Evolutionary conservation across 2,888 invertebrate species (phyloP), one percentile per base, ranked within the genome.

Genomic region (Parnassius glacialis): DNA sequence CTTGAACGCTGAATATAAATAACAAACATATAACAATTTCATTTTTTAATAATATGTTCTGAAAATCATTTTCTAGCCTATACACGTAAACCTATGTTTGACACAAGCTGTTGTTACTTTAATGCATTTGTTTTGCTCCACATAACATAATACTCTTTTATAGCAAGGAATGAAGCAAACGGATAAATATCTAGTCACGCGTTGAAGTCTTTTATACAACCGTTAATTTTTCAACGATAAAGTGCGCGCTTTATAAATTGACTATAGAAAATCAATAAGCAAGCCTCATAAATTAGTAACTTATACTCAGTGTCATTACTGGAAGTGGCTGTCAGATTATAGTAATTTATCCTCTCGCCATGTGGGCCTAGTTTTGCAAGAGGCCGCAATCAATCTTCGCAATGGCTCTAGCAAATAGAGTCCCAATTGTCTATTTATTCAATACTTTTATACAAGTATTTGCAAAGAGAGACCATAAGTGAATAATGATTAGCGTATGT

Each of bases 321-420:
- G 50, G 50, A 57, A 53, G 47, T 50, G n/a, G 54, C 57, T 53
- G 57, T 61, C 52, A 43, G 52, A 57, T 57, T 62, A 57, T n/a
- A 57, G 62, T 62, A 62, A 57, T 62, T 57, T 62, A 61, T 61
- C 47, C 52, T 57, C 54, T 48, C 44, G 57, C 25, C 3, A 50
- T 44, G 51, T 54, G 45, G 51, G 50, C 50, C 44, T 54, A 57
- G 47, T 62, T 62, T 52, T 55, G 62, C 55, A 62, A 62, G 58
- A 62, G 59, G 58, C 45, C 59, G 59, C 59, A 59, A 62, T 62
- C 57, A 58, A 59, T 62, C 55, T 58, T 59, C 59, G 62, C 59
- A 62, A 62, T 50, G 59, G 59, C 44, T 59, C 34, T 45, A 55
- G 52, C 44, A 43, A 13, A 50, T 47, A 62, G 42, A 55, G 55